Base-by-base conservation (phyloP, 1,140 invertebrate genomes). In the Trichoplusia ni region DNA sequence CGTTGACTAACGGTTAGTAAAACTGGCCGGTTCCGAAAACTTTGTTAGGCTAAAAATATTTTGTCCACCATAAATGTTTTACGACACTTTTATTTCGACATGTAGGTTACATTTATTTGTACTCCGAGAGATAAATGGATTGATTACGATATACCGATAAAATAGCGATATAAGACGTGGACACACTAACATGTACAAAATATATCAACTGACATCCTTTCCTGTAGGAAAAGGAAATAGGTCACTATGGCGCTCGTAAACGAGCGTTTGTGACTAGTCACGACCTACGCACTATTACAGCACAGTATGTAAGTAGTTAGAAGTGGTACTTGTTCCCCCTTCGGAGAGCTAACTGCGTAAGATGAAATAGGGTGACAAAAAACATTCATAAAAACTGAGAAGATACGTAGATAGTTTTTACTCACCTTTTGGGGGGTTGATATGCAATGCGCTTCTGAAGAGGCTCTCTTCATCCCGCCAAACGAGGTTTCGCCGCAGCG, bases 401-500 rank as follows among this genome's bases (percentile, higher is more conserved):
- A 6, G n/a, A n/a, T 19, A 21, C 11, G n/a, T 21, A 13, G 5
- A 4, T 7, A 40, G 35, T 1, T 27, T 14, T 18, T 31, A 82
- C 92, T 94, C 91, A 99, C 98, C 97, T 96, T 99, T 99, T n/a
- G 98, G 97, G 58, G 98, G 98, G 91, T 99, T 99, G 69, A 99
- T 94, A 47, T 93, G 87, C 46, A 99, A 93, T 5, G 98, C 98
- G 35, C 98, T 97, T 71, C 94, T 92, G 89, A 99, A 99, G 0
- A 99, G 92, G 65, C 94, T 95, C 90, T 99, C 98, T 90, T 99
- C 98, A 67, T 97, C 95, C 53, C 92, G 90, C 98, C 98, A 99
- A 83, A 99, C 98, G 44, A 92, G 86, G 85, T 99, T 99, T 63
- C 98, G 91, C 18, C 93, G 79, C 64, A 98, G 80, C 0, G 98